phyloP scores from a whole-genome alignment of 2,888 invertebrate species.

The Creontiades dilutus region DNA sequence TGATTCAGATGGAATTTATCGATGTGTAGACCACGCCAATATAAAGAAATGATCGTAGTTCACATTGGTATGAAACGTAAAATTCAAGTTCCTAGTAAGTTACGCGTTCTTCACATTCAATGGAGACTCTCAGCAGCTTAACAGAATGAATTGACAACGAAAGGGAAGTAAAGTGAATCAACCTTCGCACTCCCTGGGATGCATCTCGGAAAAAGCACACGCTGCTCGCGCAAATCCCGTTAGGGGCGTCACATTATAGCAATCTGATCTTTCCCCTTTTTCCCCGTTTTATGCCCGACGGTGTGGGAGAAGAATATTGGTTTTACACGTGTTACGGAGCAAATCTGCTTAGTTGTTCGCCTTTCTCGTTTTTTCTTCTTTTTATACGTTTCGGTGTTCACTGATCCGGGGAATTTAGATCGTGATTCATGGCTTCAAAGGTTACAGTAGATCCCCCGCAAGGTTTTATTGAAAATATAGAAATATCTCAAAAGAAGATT shows the following conservation, averaged over 20 bases:
- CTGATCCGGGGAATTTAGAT: slow-evolving; percentile 3
- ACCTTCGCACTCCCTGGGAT: slow-evolving; percentile 8
- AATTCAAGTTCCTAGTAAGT: background rate
- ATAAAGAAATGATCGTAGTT: no score
- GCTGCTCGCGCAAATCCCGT: slow-evolving; percentile 13
- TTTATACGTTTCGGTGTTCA: slow-evolving; percentile 4
- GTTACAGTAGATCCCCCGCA: background rate
- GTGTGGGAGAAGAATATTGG: slow-evolving; percentile 40
- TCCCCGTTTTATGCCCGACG: background rate
- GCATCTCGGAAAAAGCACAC: background rate
- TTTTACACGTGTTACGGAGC: slow-evolving; percentile 22
- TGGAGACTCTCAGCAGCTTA: background rate
- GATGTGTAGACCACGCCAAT: no score
- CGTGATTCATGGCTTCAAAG: slow-evolving; percentile 12
- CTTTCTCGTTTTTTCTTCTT: background rate
- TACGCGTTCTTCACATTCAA: background rate
- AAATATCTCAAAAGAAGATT: no score
- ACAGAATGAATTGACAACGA: background rate
- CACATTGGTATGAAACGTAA: no score
- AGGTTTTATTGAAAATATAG: no score
- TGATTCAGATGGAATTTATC: no score
- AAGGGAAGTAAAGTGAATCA: slow-evolving; percentile 17
- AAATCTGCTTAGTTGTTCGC: slow-evolving; percentile 19
- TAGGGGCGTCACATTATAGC: slow-evolving; percentile 22
- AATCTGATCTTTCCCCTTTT: slow-evolving; percentile 31